Evolutionary conservation across 2,888 invertebrate genomes (phyloP).

Genomic region (Trichacis sp.): DNA sequence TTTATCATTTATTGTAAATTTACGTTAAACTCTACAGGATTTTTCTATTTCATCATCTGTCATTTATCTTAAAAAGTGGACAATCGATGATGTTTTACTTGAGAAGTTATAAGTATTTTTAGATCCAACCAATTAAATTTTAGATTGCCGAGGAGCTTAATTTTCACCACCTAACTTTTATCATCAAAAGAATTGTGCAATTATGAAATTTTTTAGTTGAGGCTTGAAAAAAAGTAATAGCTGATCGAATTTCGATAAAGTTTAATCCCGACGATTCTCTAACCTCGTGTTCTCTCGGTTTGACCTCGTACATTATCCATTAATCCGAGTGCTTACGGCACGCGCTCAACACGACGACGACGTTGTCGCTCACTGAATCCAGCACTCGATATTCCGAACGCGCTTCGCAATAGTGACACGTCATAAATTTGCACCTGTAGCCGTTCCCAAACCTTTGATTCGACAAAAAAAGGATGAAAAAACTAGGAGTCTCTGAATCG

Average conservation of each 20-base stretch:
- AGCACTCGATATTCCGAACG: slow-evolving; percentile 25
- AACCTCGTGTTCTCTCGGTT: slow-evolving; percentile 20
- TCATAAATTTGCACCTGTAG: slow-evolving; percentile 15
- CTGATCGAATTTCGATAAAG: slow-evolving; percentile 18
- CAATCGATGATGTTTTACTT: too few species aligned
- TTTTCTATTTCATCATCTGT: too few species aligned
- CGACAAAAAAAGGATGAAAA: too few species aligned
- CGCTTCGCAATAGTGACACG: slow-evolving; percentile 8
- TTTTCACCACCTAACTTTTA: neutral
- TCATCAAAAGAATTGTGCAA: neutral
- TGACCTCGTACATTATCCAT: slow-evolving; percentile 38
- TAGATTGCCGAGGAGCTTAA: too few species aligned
- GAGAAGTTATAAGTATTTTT: too few species aligned
- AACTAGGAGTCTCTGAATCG: too few species aligned
- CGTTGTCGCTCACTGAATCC: slow-evolving; percentile 22
- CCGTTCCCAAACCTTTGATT: neutral
- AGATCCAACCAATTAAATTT: too few species aligned
- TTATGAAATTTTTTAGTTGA: neutral
- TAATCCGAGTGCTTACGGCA: slow-evolving; percentile 37
- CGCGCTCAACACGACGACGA: slow-evolving; percentile 18
- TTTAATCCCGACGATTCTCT: slow-evolving; percentile 26
- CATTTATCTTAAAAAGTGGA: too few species aligned
- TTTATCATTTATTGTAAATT: too few species aligned
- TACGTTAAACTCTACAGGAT: too few species aligned
- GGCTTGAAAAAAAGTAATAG: slow-evolving; percentile 16